Base-by-base conservation (phyloP, 1,140 invertebrate genomes). In the Pseudomyrmex pallidus region DNA sequence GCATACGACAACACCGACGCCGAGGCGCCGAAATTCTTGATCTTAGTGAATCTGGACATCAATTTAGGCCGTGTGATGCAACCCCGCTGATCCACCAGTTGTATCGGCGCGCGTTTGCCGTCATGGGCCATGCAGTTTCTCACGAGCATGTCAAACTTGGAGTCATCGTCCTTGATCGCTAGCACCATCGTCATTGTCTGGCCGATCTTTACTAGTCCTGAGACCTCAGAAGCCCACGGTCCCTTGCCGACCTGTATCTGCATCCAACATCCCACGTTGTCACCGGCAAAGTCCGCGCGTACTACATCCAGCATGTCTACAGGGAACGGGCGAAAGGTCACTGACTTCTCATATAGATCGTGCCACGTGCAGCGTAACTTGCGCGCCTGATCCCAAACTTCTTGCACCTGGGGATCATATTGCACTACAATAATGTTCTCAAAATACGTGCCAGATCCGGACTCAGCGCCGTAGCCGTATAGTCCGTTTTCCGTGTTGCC, bases 141-240 rank as follows among this genome's bases (percentile, higher is more conserved):
- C 1, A 99, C 98, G 57, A 99, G 94, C 98, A 99, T 99, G 93
- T 99, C 98, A 92, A 99, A 99, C 92, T 99, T 99, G 62, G 98
- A 97, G 87, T 99, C 98, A 88, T 99, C 98, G 85, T 99, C 98
- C 93, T 99, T 99, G 85, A 99, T 99, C 9, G 98, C 98, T 44
- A 99, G 93, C 1, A 99, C 98, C 98, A 99, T 99, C 5, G 98
- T 99, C 98, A 99, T 99, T 0, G 98, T 98, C 91, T 99, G 98
- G 1, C 98, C 98, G 64, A 99, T 99, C 93, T 99, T 99, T 0
- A 99, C 98, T 35, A 99, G 94, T 0, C 98, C 98, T 0, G 98
- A 98, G 0, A 99, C 98, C 94, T 99, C 98, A 0, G 97, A 98
- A 9, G 98, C 98, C 98, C 98, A 99, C 0, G 98, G 98, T 57